These are phyloP conservation scores for Salvator merianae DNA, from an alignment of 2,113 vertebrate genomes.

Conservation along the genomic window DNA sequence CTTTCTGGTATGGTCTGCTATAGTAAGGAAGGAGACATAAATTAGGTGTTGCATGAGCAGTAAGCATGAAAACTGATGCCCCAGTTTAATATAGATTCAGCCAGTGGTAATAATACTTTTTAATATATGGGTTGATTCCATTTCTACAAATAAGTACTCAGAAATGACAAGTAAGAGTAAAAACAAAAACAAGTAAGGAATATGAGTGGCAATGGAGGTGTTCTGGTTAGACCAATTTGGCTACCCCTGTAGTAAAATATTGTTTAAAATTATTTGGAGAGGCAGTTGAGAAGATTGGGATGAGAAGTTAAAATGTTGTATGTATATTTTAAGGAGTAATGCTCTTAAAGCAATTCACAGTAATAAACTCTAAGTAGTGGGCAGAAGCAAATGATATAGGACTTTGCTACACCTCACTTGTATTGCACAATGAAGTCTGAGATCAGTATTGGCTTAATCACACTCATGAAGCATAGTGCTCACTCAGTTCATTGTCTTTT, in stretches of 20 bases:
- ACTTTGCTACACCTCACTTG: too few relatives aligned
- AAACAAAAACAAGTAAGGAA: not conserved
- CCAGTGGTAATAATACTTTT: not conserved
- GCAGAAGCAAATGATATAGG: too few relatives aligned
- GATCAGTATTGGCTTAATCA: too few relatives aligned
- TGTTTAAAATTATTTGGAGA: not conserved
- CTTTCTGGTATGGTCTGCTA: too few relatives aligned
- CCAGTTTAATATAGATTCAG: not conserved
- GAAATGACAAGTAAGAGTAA: not conserved
- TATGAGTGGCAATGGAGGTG: too few relatives aligned
- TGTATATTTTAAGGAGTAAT: not conserved
- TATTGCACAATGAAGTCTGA: too few relatives aligned
- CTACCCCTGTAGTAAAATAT: too few relatives aligned
- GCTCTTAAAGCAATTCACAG: not conserved
- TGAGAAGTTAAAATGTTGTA: not conserved
- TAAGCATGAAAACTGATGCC: not conserved
- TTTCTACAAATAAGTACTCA: not conserved
- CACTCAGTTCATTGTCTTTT: too few relatives aligned
- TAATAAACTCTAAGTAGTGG: too few relatives aligned
- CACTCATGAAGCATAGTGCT: too few relatives aligned
- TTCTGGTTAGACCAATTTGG: too few relatives aligned
- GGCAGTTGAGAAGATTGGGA: not conserved
- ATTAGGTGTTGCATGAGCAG: not conserved
- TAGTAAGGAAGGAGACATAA: not conserved
- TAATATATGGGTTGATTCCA: not conserved